Evolutionary conservation across 2,113 vertebrate species (phyloP), one percentile per base, ranked within the genome.

Genomic region (Eublepharis macularius): DNA sequence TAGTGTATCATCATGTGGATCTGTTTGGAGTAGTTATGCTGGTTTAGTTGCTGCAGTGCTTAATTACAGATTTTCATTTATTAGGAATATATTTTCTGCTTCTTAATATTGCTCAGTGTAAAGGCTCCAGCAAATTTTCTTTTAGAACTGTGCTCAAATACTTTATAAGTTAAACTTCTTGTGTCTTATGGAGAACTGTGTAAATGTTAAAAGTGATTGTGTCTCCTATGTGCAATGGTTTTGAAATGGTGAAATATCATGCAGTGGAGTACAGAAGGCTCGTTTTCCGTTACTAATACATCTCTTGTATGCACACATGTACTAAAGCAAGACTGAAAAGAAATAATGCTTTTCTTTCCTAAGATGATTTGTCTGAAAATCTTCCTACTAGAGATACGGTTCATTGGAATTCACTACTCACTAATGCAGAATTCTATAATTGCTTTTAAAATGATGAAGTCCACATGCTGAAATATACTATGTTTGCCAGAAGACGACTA

Each of bases 341-440:
- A 43, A 54, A 72, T 17, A 41, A 39, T 82, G 13, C 24, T 1
- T 66, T n/a, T 45, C 69, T 54, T 26, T 19, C 14, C 63, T 80
- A 24, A 69, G 81, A 63, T 39, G 39, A 65, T 76, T 81, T 70
- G 77, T 90, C 60, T 81, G 65, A 86, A 49, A 6, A 14, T 79
- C 12, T 21, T 72, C 39, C 39, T 41, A 41, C 2, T 8, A 19
- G 60, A 6, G 1, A 45, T 8, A 70, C 29, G 5, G 32, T 57
- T 14, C 32, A 69, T 72, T 24, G 81, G 11, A 82, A 45, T 74
- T 5, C 41, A 63, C 41, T 63, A 41, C 5, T 29, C 54, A 60
- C 4, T 6, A 43, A 29, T 14, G 41, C 29, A 76, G 21, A 73
- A 74, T 6, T 41, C 39, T 3, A 60, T 47, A 29, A 11, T 76